Base-by-base conservation (phyloP, 2,113 vertebrate genomes). In the Cynoglossus semilaevis region DNA sequence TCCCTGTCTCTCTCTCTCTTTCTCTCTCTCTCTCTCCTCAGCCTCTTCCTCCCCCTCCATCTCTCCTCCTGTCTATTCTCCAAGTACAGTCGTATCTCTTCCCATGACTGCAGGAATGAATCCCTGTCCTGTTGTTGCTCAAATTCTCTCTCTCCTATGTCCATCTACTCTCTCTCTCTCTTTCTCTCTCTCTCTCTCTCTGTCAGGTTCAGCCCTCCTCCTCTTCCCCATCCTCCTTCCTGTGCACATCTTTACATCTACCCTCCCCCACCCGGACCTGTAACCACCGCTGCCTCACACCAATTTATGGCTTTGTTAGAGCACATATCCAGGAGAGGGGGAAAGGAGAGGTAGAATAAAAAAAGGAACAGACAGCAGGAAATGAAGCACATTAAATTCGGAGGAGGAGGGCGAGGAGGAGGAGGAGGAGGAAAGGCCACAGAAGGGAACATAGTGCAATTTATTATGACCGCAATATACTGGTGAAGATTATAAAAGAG, bases 241-340 rank as follows among this genome's bases (percentile, higher is more conserved):
- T 22, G 34, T 17, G 3, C 14, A 13, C 13, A 36, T 38, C 41
- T 18, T 60, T 62, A 51, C 40, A 77, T 75, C 58, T 51, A 45
- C 56, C 66, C 58, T 51, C 61, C 53, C 55, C 70, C 66, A 60
- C 7, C 53, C 51, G 79, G 77, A 90, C 90, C 76, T 93, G 90
- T 91, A 91, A 89, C 91, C 92, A 85, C 74, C 61, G 74, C 71
- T 88, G 77, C 88, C 88, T 86, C 87, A 88, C 85, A 88, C 79
- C 81, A 91, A 90, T 90, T 89, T 86, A 86, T 88, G 86, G 85
- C 82, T 91, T 93, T 88, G 81, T 93, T 92, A 93, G 85, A 81
- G 69, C 80, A 88, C 88, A 87, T 70, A 70, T 82, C 74, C 63
- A 72, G 58, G 64, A 62, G 72, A 64, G 57, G 41, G 50, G 44